These are phyloP conservation scores for Rhinophrynus dorsalis DNA, from an alignment of 2,797 vertebrate species.

Conservation along the genomic window DNA sequence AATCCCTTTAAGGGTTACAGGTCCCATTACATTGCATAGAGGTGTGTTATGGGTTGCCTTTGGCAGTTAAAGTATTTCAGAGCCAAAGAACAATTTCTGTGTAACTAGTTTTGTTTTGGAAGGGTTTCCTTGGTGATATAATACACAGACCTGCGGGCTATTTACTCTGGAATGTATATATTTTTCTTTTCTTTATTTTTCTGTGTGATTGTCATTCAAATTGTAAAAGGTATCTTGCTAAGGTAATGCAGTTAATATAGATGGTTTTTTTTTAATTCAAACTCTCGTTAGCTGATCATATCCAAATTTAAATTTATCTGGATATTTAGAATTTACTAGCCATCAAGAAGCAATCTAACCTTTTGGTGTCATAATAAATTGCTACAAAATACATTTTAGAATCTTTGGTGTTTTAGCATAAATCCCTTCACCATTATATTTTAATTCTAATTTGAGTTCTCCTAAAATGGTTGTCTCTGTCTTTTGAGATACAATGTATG, in stretches of 20 bases:
- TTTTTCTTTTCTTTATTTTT: background rate
- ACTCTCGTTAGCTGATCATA: background rate
- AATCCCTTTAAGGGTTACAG: too few species aligned
- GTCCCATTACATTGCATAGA: too few species aligned
- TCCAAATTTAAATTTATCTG: background rate
- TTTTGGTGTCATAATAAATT: too few species aligned
- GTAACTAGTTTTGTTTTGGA: conserved; percentile 19
- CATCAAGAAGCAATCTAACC: too few species aligned
- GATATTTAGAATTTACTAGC: too few species aligned
- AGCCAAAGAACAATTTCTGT: conserved; percentile 4
- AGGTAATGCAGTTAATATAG: background rate
- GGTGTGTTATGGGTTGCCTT: too few species aligned
- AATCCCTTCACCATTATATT: too few species aligned
- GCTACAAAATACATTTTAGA: too few species aligned
- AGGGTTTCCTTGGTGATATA: background rate
- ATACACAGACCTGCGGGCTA: conserved; percentile 19
- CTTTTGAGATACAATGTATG: too few species aligned
- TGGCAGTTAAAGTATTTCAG: background rate
- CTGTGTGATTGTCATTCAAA: background rate
- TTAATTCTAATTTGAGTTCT: too few species aligned
- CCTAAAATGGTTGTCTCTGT: too few species aligned
- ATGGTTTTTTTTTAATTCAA: background rate
- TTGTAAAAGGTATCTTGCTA: background rate
- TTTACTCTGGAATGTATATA: conserved; percentile 29
- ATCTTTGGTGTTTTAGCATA: too few species aligned